phyloP scores from a whole-genome alignment of 2,113 vertebrate species.

The Reinhardtius hippoglossoides region DNA sequence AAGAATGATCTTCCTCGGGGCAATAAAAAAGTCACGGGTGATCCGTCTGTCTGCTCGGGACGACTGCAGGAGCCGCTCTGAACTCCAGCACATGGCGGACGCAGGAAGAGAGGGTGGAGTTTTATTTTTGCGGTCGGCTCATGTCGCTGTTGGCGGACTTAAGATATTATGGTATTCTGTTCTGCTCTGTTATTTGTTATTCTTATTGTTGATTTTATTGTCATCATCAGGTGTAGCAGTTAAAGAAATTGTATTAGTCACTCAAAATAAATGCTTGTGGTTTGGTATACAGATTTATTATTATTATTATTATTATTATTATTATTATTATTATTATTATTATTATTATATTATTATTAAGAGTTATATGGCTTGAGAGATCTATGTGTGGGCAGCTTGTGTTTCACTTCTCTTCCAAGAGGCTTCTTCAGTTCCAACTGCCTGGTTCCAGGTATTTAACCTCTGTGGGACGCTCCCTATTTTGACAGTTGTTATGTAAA shows the following conservation, averaged over 20 bases:
- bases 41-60: conserved; percentile 55
- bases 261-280: too few species aligned
- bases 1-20: conserved; percentile 66
- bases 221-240: neutral
- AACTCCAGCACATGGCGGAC: conserved; percentile 36
- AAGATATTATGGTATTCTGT: neutral
- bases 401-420: too few species aligned
- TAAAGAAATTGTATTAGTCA: too few species aligned
- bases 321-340: too few species aligned
- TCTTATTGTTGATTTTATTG: neutral
- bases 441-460: too few species aligned
- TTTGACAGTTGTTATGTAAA: too few species aligned
- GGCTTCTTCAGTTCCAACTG: too few species aligned
- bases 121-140: neutral
- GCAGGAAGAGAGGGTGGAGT: conserved; percentile 14
- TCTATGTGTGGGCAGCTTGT: neutral
- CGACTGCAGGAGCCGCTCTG: conserved; percentile 44
- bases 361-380: neutral
- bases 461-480: too few species aligned
- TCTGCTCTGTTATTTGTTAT: too few species aligned
- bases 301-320: too few species aligned
- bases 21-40: conserved; percentile 66
- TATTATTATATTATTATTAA: neutral
- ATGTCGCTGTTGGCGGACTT: neutral
- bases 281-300: too few species aligned